phyloP scores from a whole-genome alignment of 2,797 vertebrate species.

The Podargus strigoides region DNA sequence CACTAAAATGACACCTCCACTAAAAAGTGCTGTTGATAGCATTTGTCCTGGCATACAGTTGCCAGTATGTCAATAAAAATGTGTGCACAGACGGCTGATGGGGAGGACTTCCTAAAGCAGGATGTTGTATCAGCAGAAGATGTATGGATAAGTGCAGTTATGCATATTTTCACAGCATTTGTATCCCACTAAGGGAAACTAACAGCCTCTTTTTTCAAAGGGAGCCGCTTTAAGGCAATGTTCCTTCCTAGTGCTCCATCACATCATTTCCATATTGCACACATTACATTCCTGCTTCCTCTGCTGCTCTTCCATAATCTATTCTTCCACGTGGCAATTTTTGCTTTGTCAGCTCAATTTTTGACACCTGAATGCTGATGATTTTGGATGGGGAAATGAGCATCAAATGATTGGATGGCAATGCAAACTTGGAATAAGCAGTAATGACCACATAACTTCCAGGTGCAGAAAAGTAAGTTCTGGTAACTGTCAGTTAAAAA shows the following conservation, averaged over 20 bases:
- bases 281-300: not conserved
- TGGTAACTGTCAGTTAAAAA: not conserved
- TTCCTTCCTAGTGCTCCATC: not conserved
- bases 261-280: not conserved
- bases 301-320: not conserved
- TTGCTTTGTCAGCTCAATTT: not conserved
- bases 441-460: not conserved
- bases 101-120: not conserved
- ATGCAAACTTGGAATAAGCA: not conserved
- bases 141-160: not conserved
- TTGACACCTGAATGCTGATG: not conserved
- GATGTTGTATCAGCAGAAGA: not conserved
- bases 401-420: not conserved
- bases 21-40: not conserved
- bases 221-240: not conserved
- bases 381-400: not conserved
- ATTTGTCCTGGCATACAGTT: not conserved
- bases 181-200: not conserved
- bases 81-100: not conserved
- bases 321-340: not conserved
- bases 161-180: not conserved
- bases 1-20: not conserved
- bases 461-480: not conserved
- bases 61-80: not conserved
- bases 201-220: not conserved